These are phyloP conservation scores for Sorex fumeus DNA, from an alignment of 2,113 vertebrate genomes.

Conservation along the genomic window DNA sequence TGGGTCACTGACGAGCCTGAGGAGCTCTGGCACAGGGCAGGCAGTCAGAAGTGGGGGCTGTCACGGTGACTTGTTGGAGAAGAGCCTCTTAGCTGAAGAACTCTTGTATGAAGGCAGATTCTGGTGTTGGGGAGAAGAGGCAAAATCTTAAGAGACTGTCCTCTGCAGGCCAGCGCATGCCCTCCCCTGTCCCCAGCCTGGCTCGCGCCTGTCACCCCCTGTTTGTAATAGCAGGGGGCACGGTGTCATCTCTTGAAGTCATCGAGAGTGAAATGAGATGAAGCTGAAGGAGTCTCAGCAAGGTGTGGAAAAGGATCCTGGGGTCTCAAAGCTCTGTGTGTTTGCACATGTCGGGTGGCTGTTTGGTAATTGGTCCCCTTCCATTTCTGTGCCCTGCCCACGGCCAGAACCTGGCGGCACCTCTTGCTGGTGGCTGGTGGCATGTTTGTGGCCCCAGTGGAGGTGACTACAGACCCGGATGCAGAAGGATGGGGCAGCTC, in stretches of 20 bases:
- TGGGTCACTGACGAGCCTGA: not conserved
- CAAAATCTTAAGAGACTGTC: no score
- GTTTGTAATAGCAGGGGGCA: not conserved
- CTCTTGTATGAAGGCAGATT: not conserved
- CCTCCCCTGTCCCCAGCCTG: no score
- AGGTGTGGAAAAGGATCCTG: not conserved
- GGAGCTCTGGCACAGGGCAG: not conserved
- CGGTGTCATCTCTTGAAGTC: not conserved
- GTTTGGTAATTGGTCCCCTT: not conserved
- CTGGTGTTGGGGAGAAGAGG: not conserved
- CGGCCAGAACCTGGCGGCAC: fast-evolving
- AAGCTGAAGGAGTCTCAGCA: not conserved
- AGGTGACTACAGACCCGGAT: no score
- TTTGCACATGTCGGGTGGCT: not conserved
- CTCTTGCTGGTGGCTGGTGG: not conserved
- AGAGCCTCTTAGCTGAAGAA: not conserved
- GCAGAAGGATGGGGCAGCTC: not conserved
- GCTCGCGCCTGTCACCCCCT: no score
- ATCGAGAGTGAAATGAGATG: not conserved
- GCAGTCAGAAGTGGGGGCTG: not conserved
- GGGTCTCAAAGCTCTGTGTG: not conserved
- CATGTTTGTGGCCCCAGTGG: not conserved
- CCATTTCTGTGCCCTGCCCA: not conserved
- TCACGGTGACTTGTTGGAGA: not conserved
- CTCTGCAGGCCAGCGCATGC: no score